Conservation (phyloP, 2,797 vertebrate genomes). For the Buphagus erythrorhynchus region DNA sequence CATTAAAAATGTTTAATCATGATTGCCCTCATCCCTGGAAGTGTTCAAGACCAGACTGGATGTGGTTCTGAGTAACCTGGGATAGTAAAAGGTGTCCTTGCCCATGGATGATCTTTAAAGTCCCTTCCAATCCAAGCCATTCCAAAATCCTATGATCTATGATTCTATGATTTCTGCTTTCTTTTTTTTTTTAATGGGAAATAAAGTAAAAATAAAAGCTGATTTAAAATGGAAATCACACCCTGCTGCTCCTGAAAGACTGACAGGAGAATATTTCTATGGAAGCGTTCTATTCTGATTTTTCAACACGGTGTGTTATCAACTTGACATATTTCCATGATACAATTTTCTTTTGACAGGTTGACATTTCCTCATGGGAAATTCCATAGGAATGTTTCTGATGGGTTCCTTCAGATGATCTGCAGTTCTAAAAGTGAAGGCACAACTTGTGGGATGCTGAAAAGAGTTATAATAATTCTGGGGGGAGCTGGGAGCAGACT, state of each 20-base stretch:
- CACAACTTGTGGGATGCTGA: background rate
- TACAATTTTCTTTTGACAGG: constrained; percentile 45
- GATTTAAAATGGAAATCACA: background rate
- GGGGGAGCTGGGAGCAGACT: background rate
- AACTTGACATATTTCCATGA: constrained; percentile 19
- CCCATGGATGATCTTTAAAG: background rate
- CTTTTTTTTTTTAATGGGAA: background rate
- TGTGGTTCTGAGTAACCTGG: background rate
- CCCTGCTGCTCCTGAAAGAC: background rate
- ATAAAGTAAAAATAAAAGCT: background rate
- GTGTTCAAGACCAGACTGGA: background rate
- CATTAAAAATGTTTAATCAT: background rate
- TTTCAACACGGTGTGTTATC: constrained; percentile 12
- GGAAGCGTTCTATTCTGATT: background rate
- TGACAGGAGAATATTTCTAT: background rate
- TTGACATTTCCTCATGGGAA: constrained; percentile 7
- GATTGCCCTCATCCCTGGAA: background rate
- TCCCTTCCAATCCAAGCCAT: background rate
- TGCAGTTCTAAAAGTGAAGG: background rate
- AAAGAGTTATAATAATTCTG: background rate
- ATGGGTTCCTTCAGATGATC: background rate
- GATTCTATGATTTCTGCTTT: background rate
- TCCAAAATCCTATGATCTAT: background rate
- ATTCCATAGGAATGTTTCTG: constrained; percentile 11
- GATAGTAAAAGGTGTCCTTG: background rate